These are phyloP conservation scores for Platyrinchus mystaceus DNA, from an alignment of 2,797 vertebrate genomes.

Conservation along the genomic window DNA sequence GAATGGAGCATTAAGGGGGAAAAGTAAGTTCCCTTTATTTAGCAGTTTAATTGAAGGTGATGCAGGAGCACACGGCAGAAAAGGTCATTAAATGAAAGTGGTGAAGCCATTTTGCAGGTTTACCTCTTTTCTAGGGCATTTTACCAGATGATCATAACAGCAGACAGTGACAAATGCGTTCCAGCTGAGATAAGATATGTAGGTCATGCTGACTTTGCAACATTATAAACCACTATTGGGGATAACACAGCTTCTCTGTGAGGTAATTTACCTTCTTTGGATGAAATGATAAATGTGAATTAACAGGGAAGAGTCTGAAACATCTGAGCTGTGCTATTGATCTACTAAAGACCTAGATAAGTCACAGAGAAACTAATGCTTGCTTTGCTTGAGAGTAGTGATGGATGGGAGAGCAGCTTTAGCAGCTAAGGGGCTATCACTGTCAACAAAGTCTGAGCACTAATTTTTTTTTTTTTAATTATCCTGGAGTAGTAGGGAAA, in stretches of 20 bases:
- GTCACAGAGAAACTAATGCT: slow-evolving; percentile 38
- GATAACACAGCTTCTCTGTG: slow-evolving; percentile 33
- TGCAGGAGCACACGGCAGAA: neutral
- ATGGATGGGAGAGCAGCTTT: slow-evolving; percentile 43
- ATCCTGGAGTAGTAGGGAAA: neutral
- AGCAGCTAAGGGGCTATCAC: slow-evolving; percentile 39
- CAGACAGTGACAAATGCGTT: slow-evolving; percentile 40
- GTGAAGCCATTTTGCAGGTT: neutral
- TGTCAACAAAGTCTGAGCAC: neutral
- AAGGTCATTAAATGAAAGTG: neutral
- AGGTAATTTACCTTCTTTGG: slow-evolving; percentile 50
- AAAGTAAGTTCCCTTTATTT: neutral
- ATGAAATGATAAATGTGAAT: slow-evolving; percentile 58
- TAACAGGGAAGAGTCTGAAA: slow-evolving; percentile 42
- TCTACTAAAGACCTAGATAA: slow-evolving; percentile 50
- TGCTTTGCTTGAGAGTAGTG: slow-evolving; percentile 21
- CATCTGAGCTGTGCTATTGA: slow-evolving; percentile 54
- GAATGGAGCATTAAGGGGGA: neutral
- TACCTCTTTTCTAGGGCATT: neutral
- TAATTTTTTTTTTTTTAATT: neutral
- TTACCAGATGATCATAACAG: neutral
- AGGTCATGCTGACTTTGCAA: slow-evolving; percentile 57
- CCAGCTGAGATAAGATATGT: slow-evolving; percentile 47
- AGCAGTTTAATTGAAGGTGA: neutral
- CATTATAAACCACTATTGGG: slow-evolving; percentile 5